A percentile compares a stretch with the other conserved stretches of the same genome.
These are phyloP conservation scores for Eufriesea mexicana DNA, from an alignment of 1,140 invertebrate genomes.

Conservation along the genomic window DNA sequence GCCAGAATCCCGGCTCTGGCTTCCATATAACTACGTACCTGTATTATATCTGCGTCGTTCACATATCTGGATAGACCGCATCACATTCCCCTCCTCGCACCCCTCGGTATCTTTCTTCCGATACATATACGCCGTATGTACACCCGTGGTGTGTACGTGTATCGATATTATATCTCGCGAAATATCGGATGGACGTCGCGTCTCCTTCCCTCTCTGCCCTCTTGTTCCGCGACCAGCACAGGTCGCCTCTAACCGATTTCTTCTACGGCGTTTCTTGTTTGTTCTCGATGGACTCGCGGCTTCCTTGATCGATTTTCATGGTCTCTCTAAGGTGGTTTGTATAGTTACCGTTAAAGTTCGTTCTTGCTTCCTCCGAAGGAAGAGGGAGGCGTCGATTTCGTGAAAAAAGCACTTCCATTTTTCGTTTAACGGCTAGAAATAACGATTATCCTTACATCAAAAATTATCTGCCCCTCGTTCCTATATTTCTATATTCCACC, in stretches of 20 bases:
- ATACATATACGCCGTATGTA: slow-evolving; percentile 63
- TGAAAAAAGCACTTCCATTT: no score
- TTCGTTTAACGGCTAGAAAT: no score
- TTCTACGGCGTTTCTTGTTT: slow-evolving; percentile 1
- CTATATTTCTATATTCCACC: no score
- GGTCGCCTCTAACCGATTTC: slow-evolving; percentile 15
- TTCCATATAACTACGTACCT: slow-evolving; percentile 70
- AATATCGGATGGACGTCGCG: slow-evolving; percentile 75
- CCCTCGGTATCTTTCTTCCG: slow-evolving; percentile 20
- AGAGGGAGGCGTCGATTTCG: no score
- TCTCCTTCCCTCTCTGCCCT: slow-evolving; percentile 42
- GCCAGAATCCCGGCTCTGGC: slow-evolving; percentile 72
- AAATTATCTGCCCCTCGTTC: no score
- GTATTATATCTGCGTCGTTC: slow-evolving; percentile 72
- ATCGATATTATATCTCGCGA: slow-evolving; percentile 77
- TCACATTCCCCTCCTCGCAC: slow-evolving; percentile 63
- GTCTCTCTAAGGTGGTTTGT: background rate
- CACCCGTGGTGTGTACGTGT: slow-evolving; percentile 54
- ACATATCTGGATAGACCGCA: slow-evolving; percentile 72
- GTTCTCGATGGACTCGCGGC: background rate
- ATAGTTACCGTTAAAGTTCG: background rate
- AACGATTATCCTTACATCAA: no score
- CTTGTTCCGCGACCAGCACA: slow-evolving; percentile 58
- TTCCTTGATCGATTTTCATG: slow-evolving; percentile 13
- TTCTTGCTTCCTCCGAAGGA: no score